These are phyloP conservation scores for Pollenia griseotomentosa DNA, from an alignment of 2,888 invertebrate species.

Conservation along the genomic window DNA sequence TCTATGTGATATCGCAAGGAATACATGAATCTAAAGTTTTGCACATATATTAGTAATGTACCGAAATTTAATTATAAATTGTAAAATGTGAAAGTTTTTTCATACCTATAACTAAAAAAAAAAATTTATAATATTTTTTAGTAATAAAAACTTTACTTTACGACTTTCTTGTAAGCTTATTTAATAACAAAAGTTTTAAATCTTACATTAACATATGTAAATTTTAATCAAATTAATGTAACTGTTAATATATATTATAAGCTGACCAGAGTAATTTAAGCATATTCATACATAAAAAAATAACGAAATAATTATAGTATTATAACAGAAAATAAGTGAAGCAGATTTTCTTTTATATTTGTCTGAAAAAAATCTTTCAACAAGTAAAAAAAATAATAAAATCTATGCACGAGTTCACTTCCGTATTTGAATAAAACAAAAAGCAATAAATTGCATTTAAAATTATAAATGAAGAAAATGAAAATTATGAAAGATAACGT, in stretches of 20 bases:
- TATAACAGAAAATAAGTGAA: conserved; percentile 57
- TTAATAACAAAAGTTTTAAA: neutral
- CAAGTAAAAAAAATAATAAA: conserved; percentile 25
- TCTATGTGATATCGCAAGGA: too few species aligned
- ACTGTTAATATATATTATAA: conserved; percentile 52
- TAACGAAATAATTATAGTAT: conserved; percentile 31
- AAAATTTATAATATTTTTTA: neutral
- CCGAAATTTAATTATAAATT: too few species aligned
- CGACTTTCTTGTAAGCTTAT: too few species aligned
- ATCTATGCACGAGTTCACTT: conserved; percentile 67
- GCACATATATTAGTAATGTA: too few species aligned
- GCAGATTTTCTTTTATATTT: conserved; percentile 50
- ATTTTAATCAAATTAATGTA: conserved; percentile 35
- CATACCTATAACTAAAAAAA: neutral
- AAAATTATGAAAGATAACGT: conserved; percentile 21
- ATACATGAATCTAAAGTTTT: too few species aligned
- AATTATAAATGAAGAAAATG: conserved; percentile 36
- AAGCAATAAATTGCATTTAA: conserved; percentile 22
- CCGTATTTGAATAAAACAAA: conserved; percentile 62
- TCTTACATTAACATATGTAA: conserved; percentile 30
- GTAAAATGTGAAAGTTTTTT: too few species aligned
- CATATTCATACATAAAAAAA: conserved; percentile 11
- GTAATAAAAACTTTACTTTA: too few species aligned
- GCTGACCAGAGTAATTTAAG: conserved; percentile 45
- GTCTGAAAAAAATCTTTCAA: conserved; percentile 30